phyloP scores from a whole-genome alignment of 2,113 vertebrate genomes.

The Clarias macrocephalus region DNA sequence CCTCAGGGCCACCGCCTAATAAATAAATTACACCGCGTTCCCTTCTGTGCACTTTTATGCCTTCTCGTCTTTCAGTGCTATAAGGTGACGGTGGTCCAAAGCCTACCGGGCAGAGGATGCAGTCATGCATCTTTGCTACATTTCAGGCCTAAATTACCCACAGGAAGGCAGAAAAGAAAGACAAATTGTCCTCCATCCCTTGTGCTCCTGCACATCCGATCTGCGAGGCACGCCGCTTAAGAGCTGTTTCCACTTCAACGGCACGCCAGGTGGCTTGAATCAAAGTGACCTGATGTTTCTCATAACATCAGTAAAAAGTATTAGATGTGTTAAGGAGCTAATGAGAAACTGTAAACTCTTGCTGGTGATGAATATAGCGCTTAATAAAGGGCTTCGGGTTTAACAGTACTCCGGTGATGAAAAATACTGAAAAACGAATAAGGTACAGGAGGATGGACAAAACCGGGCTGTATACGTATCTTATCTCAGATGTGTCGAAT shows the following conservation, averaged over 20 bases:
- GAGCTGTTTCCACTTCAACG: slow-evolving; percentile 36
- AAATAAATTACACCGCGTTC: slow-evolving; percentile 56
- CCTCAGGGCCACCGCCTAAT: slow-evolving; percentile 51
- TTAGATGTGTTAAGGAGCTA: slow-evolving; percentile 58
- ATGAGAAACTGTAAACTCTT: slow-evolving; percentile 19
- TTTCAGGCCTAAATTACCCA: slow-evolving; percentile 42
- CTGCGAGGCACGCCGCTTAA: slow-evolving; percentile 28
- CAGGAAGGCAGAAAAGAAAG: slow-evolving; percentile 23
- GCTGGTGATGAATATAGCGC: slow-evolving; percentile 60
- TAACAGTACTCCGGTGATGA: slow-evolving; percentile 61
- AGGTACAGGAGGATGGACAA: not conserved
- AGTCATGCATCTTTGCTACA: slow-evolving; percentile 25
- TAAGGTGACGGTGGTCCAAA: slow-evolving; percentile 37
- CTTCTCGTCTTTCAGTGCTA: slow-evolving; percentile 54
- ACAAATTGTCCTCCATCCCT: slow-evolving; percentile 19
- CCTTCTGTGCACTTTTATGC: slow-evolving; percentile 49
- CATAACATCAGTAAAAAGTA: slow-evolving; percentile 61
- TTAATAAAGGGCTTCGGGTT: slow-evolving; percentile 62
- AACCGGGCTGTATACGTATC: no score
- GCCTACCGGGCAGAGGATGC: slow-evolving; percentile 27
- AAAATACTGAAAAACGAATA: slow-evolving; percentile 44
- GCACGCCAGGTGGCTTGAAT: slow-evolving; percentile 65
- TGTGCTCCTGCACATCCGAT: slow-evolving; percentile 30
- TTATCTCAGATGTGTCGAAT: not conserved
- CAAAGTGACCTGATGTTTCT: slow-evolving; percentile 60